Conservation (phyloP, 2,113 vertebrate species). For the Struthio camelus region DNA sequence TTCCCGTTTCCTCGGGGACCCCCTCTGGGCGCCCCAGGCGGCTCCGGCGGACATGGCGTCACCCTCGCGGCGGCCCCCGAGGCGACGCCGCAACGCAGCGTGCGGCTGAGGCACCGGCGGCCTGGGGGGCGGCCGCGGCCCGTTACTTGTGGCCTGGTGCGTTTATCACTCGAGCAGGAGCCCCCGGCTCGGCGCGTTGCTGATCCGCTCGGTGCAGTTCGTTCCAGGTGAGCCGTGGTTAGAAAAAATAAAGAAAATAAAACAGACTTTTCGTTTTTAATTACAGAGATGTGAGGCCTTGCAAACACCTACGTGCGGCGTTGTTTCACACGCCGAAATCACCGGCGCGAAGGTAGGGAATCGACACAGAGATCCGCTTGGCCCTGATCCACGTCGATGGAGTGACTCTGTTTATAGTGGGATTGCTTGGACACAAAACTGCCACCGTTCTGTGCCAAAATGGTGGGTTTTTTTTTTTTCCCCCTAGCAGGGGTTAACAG, state of each 20-base stretch:
- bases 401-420: neutral
- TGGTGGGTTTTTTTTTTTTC: fast-evolving
- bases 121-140: fast-evolving
- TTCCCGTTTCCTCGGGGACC: too few species aligned
- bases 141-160: neutral
- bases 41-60: too few species aligned
- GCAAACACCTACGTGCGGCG: neutral
- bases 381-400: neutral
- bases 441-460: neutral
- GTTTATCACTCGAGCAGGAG: neutral
- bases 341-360: neutral
- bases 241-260: too few species aligned
- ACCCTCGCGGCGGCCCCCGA: too few species aligned
- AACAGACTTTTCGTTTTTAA: neutral
- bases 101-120: too few species aligned
- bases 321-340: neutral
- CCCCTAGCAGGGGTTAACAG: neutral
- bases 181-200: neutral
- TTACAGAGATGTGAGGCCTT: neutral
- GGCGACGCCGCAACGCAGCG: too few species aligned
- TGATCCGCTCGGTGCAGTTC: neutral
- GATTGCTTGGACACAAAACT: neutral
- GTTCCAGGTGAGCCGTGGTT: neutral
- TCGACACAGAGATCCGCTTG: neutral
- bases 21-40: too few species aligned